phyloP scores from a whole-genome alignment of 1,140 invertebrate species.

The Bradysia coprophila region DNA sequence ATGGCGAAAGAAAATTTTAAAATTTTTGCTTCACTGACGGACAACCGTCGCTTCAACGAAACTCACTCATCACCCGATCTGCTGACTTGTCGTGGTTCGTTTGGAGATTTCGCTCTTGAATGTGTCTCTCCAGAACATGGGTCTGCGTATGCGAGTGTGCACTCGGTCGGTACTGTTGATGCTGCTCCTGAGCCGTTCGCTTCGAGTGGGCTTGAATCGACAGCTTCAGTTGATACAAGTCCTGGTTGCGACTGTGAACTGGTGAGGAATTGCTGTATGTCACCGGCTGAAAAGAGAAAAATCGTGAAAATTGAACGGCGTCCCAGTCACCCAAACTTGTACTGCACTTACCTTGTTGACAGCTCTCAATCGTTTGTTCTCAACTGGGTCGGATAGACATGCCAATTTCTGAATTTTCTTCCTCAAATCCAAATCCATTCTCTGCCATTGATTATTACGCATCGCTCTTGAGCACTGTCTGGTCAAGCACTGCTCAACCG shows the following conservation, averaged over 20 bases:
- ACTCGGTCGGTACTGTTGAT: no score
- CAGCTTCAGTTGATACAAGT: conserved; percentile 34
- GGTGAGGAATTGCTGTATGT: conserved; percentile 11
- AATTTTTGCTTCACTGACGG: neutral
- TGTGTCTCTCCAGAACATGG: no score
- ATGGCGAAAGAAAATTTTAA: neutral
- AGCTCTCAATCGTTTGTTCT: conserved; percentile 3
- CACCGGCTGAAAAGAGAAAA: no score
- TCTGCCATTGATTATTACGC: conserved; percentile 38
- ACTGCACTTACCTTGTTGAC: neutral
- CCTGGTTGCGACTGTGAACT: conserved; percentile 25
- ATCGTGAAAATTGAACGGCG: no score
- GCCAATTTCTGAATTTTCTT: conserved; percentile 37
- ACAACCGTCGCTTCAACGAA: neutral
- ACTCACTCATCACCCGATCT: no score
- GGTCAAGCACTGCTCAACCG: conserved; percentile 40
- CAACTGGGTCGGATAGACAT: conserved; percentile 24
- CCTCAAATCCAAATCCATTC: conserved; percentile 38
- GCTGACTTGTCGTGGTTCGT: no score
- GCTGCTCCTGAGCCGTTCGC: conserved; percentile 6
- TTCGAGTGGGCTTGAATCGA: conserved; percentile 31
- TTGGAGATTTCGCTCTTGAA: no score
- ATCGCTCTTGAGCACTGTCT: conserved; percentile 38
- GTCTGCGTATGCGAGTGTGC: no score
- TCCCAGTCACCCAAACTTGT: no score